Conservation (phyloP, 2,797 vertebrate species). For the Pelobates cultripes region DNA sequence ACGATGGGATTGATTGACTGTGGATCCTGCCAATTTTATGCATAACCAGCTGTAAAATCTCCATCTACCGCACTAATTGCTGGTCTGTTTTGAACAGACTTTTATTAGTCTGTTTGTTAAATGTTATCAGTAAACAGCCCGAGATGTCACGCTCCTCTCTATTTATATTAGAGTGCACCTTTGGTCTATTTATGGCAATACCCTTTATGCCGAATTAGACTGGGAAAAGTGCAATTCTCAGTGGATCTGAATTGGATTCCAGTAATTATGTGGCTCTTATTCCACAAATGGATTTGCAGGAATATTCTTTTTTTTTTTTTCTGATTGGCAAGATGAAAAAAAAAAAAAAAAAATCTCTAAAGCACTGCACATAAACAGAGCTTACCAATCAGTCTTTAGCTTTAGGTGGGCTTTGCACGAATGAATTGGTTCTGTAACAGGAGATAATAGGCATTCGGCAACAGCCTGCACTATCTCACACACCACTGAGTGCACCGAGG, state of each 20-base stretch:
- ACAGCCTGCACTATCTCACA: slow-evolving; percentile 36
- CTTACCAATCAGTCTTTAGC: slow-evolving; percentile 35
- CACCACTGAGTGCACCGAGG: slow-evolving; percentile 31
- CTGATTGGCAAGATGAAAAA: not conserved
- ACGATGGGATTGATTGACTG: not conserved
- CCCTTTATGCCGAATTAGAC: not conserved
- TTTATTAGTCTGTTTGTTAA: not conserved
- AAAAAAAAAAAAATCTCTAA: slow-evolving; percentile 9
- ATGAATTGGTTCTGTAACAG: slow-evolving; percentile 40
- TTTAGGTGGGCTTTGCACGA: slow-evolving; percentile 14
- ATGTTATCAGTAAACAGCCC: not conserved
- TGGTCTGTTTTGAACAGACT: not conserved
- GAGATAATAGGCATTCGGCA: slow-evolving; percentile 32
- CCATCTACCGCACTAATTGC: not conserved
- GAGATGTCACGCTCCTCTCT: not conserved
- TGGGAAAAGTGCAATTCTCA: not conserved
- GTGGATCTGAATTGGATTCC: not conserved
- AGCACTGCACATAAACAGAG: not conserved
- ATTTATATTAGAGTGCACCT: not conserved
- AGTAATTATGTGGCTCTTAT: not conserved
- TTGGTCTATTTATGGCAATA: not conserved
- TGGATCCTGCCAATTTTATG: not conserved
- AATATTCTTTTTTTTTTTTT: too few relatives aligned
- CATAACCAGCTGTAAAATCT: not conserved
- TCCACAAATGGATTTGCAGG: too few relatives aligned